A percentile compares a stretch with the other conserved stretches of the same genome.
Evolutionary conservation across 92 coral and sea anemone species (phyloP).

Genomic region (Heliopora coerulea): DNA sequence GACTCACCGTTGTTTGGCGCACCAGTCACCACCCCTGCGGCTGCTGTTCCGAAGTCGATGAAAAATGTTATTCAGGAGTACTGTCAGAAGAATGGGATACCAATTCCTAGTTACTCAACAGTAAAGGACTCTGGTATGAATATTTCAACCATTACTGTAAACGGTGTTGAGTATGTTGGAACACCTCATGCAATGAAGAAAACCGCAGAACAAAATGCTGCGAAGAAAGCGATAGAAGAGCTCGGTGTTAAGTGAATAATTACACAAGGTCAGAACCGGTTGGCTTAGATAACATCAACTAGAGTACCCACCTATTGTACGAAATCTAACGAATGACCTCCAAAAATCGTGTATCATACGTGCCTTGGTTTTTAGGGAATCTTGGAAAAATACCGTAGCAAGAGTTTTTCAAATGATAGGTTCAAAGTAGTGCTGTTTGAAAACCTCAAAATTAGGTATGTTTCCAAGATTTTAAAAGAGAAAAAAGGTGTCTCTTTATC

Average conservation of each 20-base stretch:
- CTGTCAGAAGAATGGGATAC: constrained; percentile 73
- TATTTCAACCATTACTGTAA: constrained; percentile 65
- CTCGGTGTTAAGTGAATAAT: constrained; percentile 58
- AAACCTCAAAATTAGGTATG: too few species aligned
- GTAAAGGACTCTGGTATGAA: constrained; percentile 59
- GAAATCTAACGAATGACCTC: too few species aligned
- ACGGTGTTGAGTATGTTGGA: constrained; percentile 59
- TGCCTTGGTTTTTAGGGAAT: too few species aligned
- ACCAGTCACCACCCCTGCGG: background rate
- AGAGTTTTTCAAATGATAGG: too few species aligned
- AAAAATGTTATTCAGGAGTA: constrained; percentile 87
- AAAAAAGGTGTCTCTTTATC: too few species aligned
- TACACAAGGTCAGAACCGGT: too few species aligned
- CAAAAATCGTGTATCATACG: too few species aligned
- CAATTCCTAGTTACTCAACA: constrained; percentile 67
- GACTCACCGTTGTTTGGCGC: background rate
- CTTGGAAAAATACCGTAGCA: too few species aligned
- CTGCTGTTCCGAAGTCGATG: constrained; percentile 25
- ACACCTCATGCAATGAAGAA: constrained; percentile 86
- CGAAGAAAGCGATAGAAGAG: constrained; percentile 74
- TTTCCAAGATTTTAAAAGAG: too few species aligned
- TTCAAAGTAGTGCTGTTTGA: too few species aligned
- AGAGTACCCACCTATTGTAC: too few species aligned
- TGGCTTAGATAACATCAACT: background rate
- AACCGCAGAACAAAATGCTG: constrained; percentile 93